Conservation (phyloP, 2,797 vertebrate genomes). For the Erpetoichthys calabaricus region DNA sequence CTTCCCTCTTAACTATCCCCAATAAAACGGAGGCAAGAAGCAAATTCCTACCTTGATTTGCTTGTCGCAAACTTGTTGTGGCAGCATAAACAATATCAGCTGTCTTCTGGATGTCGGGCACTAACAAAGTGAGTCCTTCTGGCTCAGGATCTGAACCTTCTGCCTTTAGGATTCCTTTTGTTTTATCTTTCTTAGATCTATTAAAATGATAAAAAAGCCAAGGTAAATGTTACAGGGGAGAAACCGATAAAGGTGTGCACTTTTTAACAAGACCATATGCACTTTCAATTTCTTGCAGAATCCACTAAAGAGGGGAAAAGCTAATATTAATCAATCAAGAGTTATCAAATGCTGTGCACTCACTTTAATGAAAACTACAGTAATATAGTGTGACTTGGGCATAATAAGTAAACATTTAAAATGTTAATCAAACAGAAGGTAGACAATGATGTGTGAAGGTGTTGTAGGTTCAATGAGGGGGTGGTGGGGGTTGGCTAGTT, state of each 20-base stretch:
- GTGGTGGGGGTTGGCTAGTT: no score
- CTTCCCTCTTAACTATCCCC: no score
- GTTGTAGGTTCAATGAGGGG: no score
- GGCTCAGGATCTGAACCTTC: conserved; percentile 85
- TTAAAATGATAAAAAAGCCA: neutral
- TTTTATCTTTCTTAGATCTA: conserved; percentile 96
- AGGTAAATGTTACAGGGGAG: neutral
- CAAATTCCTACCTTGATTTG: conserved; percentile 68
- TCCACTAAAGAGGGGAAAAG: no score
- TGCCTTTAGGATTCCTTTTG: conserved; percentile 80
- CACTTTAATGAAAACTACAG: no score
- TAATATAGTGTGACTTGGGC: no score
- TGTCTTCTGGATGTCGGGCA: conserved; percentile 95
- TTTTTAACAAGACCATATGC: neutral
- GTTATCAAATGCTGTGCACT: no score
- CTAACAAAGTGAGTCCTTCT: conserved; percentile 84
- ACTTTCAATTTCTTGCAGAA: neutral
- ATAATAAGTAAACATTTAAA: no score
- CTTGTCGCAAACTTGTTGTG: conserved; percentile 81
- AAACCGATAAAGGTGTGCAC: neutral
- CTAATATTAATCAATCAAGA: no score
- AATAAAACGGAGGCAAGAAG: no score
- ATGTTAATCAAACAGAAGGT: no score
- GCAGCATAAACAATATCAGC: conserved; percentile 88
- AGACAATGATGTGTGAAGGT: no score